Conservation (phyloP, 1,140 invertebrate species). For the Dinothrombium tinctorium region DNA sequence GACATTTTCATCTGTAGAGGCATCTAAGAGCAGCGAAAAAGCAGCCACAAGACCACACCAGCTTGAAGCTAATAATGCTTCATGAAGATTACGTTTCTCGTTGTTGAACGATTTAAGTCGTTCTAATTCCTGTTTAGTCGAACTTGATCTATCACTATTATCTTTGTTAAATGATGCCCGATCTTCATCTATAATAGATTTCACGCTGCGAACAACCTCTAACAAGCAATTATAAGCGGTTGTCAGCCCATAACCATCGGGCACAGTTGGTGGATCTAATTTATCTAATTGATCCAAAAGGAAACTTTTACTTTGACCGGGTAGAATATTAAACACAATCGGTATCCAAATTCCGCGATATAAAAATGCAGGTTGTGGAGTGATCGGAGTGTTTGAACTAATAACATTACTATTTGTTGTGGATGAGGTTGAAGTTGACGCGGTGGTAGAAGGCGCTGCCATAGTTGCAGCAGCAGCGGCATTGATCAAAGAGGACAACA, state of each 20-base stretch:
- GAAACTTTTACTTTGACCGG: constrained; percentile 1
- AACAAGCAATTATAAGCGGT: constrained; percentile 73
- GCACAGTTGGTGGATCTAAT: constrained; percentile 66
- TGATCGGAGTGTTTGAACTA: constrained; percentile 42
- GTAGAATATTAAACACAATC: constrained; percentile 38
- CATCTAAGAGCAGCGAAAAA: constrained; percentile 69
- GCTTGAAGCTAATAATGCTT: constrained; percentile 68
- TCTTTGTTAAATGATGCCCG: background rate
- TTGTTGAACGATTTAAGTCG: background rate
- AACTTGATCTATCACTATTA: background rate
- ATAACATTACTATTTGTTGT: constrained; percentile 38
- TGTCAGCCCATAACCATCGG: constrained; percentile 84
- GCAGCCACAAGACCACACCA: constrained; percentile 84
- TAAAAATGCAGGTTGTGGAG: constrained; percentile 71
- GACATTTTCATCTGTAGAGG: constrained; percentile 70
- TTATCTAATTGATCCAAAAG: constrained; percentile 75
- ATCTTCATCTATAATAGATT: constrained; percentile 10
- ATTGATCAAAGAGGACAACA: constrained; percentile 11
- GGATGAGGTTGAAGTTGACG: constrained; percentile 23
- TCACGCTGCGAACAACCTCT: constrained; percentile 34
- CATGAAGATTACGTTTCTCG: constrained; percentile 16
- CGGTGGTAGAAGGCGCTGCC: constrained; percentile 16
- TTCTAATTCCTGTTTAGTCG: background rate
- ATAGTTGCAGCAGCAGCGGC: constrained; percentile 8
- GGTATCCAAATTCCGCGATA: constrained; percentile 77